Percentiles rank a stretch among this genome's conserved stretches.
Evolutionary conservation across 2,888 invertebrate genomes (phyloP).

Genomic region (Eulithis prunata): DNA sequence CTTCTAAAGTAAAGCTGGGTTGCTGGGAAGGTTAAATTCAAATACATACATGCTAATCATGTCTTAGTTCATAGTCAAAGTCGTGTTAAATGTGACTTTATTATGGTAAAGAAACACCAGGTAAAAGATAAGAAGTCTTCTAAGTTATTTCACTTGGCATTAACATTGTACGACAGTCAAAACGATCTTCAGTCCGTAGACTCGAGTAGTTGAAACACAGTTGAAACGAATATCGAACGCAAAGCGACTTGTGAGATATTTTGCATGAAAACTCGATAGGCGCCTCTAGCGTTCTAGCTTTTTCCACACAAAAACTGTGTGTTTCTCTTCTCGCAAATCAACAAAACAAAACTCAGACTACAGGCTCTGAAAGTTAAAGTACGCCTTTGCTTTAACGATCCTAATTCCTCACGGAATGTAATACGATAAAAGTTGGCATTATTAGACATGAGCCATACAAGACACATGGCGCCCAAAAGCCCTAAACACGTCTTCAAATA

Average conservation of each 20-base stretch:
- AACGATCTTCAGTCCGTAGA: background rate
- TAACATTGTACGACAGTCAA: background rate
- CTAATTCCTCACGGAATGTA: conserved; percentile 6
- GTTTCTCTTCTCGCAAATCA: no score
- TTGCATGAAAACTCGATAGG: no score
- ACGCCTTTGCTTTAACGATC: background rate
- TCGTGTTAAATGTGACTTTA: no score
- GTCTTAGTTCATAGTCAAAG: background rate
- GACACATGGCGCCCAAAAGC: conserved; percentile 36
- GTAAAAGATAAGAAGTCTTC: no score
- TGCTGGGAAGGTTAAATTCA: conserved; percentile 26
- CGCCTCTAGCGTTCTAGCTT: no score
- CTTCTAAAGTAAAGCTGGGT: conserved; percentile 28
- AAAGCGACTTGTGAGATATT: no score
- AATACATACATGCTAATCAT: background rate
- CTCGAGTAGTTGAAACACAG: no score
- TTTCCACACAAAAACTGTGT: no score
- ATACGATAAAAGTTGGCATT: conserved; percentile 16
- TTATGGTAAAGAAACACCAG: no score
- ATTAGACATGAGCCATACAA: conserved; percentile 30
- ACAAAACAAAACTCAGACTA: no score
- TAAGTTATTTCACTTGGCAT: background rate
- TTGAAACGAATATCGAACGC: no score
- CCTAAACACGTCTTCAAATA: conserved; percentile 53
- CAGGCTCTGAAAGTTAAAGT: background rate